phyloP scores from a whole-genome alignment of 2,797 vertebrate genomes.

The Arctocebus calabarensis region DNA sequence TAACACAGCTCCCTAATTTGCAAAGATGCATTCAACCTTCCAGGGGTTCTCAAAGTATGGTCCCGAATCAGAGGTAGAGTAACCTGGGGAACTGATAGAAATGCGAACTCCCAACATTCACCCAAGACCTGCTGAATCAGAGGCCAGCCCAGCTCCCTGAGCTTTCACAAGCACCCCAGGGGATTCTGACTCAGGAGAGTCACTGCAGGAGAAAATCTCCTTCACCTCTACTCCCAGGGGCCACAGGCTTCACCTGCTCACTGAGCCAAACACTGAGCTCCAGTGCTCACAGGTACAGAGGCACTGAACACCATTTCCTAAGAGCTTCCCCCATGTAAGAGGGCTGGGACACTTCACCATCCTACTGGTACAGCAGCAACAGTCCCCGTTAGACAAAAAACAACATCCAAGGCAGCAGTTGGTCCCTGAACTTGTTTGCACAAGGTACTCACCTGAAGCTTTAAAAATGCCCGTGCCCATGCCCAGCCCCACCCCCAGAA shows the following conservation, averaged over 20 bases:
- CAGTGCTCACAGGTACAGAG: background rate
- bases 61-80: background rate
- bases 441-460: background rate
- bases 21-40: background rate
- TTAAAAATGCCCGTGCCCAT: background rate
- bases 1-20: background rate
- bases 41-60: background rate
- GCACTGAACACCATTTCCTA: background rate
- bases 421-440: background rate
- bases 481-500: background rate
- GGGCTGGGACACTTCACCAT: background rate
- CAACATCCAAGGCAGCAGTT: background rate
- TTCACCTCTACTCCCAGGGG: too few species aligned
- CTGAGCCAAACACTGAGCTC: too few species aligned
- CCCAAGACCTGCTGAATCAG: background rate
- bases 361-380: background rate
- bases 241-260: background rate
- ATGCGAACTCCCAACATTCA: background rate
- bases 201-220: background rate
- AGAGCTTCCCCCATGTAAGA: too few species aligned
- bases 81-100: rapidly evolving
- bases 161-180: background rate
- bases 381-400: background rate
- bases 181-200: background rate
- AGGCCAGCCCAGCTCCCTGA: background rate